Evolutionary conservation across 2,113 vertebrate genomes (phyloP).

Genomic region (Arizona elegans): DNA sequence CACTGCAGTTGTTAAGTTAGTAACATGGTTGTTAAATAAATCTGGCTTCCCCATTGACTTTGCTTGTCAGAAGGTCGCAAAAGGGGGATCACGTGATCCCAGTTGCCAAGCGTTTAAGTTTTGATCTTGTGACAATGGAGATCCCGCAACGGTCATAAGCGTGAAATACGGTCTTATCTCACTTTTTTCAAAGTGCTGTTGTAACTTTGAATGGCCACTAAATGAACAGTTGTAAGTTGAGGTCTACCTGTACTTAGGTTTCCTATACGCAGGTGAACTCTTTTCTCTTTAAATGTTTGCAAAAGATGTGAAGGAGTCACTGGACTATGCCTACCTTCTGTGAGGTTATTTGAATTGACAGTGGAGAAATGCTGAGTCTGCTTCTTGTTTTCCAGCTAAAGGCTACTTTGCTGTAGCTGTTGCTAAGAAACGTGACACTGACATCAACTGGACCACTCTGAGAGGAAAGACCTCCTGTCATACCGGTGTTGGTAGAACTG

Average conservation of each 20-base stretch:
- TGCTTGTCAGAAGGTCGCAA: no score
- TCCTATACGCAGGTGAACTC: background rate
- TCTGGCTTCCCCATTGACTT: background rate
- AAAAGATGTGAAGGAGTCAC: background rate
- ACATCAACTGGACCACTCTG: conserved; percentile 70
- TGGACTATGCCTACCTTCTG: no score
- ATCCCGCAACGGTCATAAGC: no score
- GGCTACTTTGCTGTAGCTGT: conserved; percentile 76
- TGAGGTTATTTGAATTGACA: background rate
- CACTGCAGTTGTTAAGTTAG: background rate
- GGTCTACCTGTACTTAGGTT: background rate
- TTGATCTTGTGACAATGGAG: no score
- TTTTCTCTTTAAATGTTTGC: background rate
- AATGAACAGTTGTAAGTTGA: no score
- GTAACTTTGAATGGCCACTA: no score
- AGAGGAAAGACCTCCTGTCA: conserved; percentile 79
- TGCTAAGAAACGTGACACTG: conserved; percentile 63
- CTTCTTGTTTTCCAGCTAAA: background rate
- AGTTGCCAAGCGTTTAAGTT: no score
- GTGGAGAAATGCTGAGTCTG: background rate
- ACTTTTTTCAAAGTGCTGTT: no score
- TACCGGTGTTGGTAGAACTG: conserved; percentile 69
- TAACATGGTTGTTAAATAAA: background rate
- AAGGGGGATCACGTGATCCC: no score
- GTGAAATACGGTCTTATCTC: no score